Evolutionary conservation across 2,797 vertebrate species (phyloP), one percentile per base, ranked within the genome.

Genomic region (Halcyon badia): DNA sequence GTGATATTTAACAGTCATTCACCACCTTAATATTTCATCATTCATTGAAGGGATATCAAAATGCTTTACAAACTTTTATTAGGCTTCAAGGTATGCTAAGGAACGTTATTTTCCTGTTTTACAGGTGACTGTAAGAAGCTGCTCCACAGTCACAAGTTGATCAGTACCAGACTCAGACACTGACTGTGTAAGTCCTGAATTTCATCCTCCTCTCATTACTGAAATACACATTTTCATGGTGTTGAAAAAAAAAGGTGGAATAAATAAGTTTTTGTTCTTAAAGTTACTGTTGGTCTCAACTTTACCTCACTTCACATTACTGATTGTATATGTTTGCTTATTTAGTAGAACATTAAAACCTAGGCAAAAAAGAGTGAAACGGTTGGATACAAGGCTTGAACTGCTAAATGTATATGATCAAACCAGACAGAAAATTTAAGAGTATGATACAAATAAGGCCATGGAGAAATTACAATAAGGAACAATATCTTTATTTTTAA

Each of bases 401-500:
- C 44, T 88, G 73, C 83, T 81, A 72, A 61, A 77, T 39, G 54
- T 15, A 37, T 28, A 20, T 73, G 58, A 94, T 78, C 54, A 64
- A 78, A 95, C 58, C 24, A 78, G 86, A 57, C 65, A 86, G 44
- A 66, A 60, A 48, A 68, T 60, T 71, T 75, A 58, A 73, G 62
- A 79, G 31, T 17, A 78, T 75, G 39, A 58, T 35, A 83, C 33
- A 86, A 83, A 64, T 71, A 62, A 81, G 30, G 17, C 61, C 44
- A 68, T 2, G 70, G 79, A 90, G 72, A 91, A 95, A 83, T 41
- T 64, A 48, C 25, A 64, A 48, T 51, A 58, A 66, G 66, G 39
- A 77, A 20, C 33, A 72, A 16, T 72, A 87, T 56, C 35, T 92
- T 90, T 77, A 83, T 77, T 91, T 96, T 78, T 39, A 37, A 83